Percentiles rank a stretch among this genome's conserved stretches.
These are phyloP conservation scores for Heterocephalus glaber DNA, from an alignment of 2,113 vertebrate species.

Conservation along the genomic window DNA sequence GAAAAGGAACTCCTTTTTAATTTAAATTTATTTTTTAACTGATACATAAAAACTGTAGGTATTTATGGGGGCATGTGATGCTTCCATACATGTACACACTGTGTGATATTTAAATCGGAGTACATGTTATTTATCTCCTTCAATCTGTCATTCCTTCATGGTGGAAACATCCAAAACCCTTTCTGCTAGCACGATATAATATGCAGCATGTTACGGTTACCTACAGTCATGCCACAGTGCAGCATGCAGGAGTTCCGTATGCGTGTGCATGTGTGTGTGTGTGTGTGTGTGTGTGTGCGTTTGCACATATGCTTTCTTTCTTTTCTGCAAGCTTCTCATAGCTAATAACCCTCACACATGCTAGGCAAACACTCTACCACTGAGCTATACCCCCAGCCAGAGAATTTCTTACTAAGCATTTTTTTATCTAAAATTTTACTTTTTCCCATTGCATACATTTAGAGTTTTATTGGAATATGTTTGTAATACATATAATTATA, in stretches of 20 bases:
- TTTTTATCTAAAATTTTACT: not conserved
- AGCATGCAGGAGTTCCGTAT: too few species aligned
- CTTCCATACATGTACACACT: not conserved
- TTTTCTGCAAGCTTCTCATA: too few species aligned
- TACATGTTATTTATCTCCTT: not conserved
- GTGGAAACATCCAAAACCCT: not conserved
- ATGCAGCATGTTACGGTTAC: not conserved
- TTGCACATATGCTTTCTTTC: not conserved
- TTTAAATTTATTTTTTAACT: not conserved
- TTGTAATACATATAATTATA: too few species aligned
- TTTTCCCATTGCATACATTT: not conserved
- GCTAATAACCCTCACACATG: not conserved
- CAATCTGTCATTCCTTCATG: not conserved
- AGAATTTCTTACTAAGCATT: not conserved
- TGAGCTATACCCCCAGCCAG: not conserved
- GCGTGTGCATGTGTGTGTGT: too few species aligned
- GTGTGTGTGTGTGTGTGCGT: too few species aligned
- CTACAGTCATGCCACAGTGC: too few species aligned
- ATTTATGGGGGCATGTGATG: not conserved
- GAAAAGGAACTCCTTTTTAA: not conserved
- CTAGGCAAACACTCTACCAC: not conserved
- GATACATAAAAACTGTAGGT: not conserved
- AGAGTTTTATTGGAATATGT: not conserved
- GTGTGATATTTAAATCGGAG: not conserved
- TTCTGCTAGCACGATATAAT: not conserved